These are phyloP conservation scores for Octomys mimax DNA, from an alignment of 2,797 vertebrate species.

Conservation along the genomic window DNA sequence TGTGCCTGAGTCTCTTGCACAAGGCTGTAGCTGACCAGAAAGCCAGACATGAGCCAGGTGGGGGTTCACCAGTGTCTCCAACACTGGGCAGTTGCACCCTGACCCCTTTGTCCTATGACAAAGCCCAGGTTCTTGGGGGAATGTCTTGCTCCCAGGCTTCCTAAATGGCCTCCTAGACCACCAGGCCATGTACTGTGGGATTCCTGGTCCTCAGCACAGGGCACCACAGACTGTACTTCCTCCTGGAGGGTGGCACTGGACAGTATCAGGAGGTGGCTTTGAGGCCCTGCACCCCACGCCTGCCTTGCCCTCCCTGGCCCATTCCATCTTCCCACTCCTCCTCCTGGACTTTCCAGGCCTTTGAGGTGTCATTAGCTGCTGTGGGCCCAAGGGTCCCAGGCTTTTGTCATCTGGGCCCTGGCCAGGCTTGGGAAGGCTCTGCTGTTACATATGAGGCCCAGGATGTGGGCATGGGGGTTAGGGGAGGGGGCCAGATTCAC, in stretches of 20 bases:
- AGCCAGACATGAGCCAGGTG: neutral
- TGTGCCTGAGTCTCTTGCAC: neutral
- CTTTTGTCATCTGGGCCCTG: neutral
- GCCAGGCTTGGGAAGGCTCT: neutral
- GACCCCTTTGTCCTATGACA: neutral
- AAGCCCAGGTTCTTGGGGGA: neutral
- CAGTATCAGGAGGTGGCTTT: neutral
- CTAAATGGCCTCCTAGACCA: neutral
- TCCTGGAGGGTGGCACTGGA: neutral
- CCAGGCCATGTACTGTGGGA: neutral
- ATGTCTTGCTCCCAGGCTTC: neutral
- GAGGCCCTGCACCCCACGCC: neutral
- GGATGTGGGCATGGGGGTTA: rapidly evolving
- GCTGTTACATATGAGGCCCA: neutral
- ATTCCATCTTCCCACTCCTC: neutral
- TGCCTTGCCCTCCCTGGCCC: neutral
- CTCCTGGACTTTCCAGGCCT: neutral
- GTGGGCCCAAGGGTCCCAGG: neutral
- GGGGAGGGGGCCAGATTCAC: neutral
- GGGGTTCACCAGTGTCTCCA: neutral
- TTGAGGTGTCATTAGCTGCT: neutral
- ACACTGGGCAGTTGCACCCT: neutral
- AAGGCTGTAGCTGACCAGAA: neutral
- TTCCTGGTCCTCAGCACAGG: neutral
- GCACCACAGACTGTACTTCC: neutral